Evolutionary conservation across 2,113 vertebrate species (phyloP), one percentile per base, ranked within the genome.

Genomic region (Xyliphius kryptos): DNA sequence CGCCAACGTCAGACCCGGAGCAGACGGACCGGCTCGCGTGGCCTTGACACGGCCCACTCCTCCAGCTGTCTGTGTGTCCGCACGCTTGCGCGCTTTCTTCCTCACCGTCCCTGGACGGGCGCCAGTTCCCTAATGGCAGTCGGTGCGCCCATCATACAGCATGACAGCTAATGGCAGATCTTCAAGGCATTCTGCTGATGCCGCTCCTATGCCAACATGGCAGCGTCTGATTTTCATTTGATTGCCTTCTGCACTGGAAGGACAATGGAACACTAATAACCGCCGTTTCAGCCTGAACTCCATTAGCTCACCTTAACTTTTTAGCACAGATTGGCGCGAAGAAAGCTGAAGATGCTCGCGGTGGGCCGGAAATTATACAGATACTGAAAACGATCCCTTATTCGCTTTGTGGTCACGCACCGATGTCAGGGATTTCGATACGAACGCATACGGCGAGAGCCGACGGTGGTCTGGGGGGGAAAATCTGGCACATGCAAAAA

Each of bases 111-210:
- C 73, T 74, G 69, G 69, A 75, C 32, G 21, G 17, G 20, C 53
- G 69, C 75, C 72, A 77, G 63, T 70, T 56, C 37, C 43, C 52
- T 63, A 56, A 66, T 67, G 69, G 69, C 52, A 70, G 62, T 63
- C 65, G 68, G 66, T 71, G 57, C 54, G 72, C 66, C 54, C 69
- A 56, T 69, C 75, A 64, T 61, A 69, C 67, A 61, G 67, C 63
- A 19, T 52, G 56, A 71, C 56, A 67, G 67, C 53, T 68, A 68
- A 65, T 61, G 71, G 61, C 66, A 65, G 58, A 50, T 62, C 69
- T 66, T 67, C 72, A 69, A 70, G 69, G 63, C 62, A 62, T n/a
- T 47, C 74, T 50, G 74, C 61, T 41, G 71, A 76, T 73, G 70
- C 65, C 68, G 67, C 71, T 70, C 64, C 56, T 40, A 63, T 69